phyloP scores from a whole-genome alignment of 2,888 invertebrate genomes.

The Cheilosia urbana region DNA sequence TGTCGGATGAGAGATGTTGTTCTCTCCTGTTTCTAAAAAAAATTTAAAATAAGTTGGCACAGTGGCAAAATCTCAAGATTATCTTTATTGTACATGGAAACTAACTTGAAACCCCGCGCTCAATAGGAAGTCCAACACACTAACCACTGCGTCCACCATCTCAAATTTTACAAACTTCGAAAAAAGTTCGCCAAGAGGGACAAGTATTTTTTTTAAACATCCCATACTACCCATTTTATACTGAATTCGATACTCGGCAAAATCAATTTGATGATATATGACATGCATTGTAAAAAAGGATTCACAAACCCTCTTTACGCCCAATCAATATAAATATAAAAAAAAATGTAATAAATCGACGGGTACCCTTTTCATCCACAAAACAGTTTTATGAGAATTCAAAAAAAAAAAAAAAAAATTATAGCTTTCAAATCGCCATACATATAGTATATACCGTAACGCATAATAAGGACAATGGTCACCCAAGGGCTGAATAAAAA shows the following conservation, averaged over 20 bases:
- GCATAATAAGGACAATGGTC: constrained; percentile 73
- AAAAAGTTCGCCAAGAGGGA: too few relatives aligned
- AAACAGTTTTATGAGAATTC: constrained; percentile 53
- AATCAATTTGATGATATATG: constrained; percentile 13
- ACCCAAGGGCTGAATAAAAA: constrained; percentile 60
- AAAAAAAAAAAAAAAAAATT: constrained; percentile 24
- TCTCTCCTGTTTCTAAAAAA: too few relatives aligned
- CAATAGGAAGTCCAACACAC: too few relatives aligned
- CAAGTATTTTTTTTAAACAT: too few relatives aligned
- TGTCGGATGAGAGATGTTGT: too few relatives aligned
- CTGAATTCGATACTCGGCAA: not conserved
- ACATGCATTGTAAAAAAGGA: constrained; percentile 10
- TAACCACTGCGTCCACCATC: too few relatives aligned
- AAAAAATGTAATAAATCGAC: constrained; percentile 66
- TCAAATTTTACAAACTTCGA: too few relatives aligned
- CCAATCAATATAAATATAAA: constrained; percentile 45
- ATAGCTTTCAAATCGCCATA: constrained; percentile 51
- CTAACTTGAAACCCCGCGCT: too few relatives aligned
- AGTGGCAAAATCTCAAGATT: too few relatives aligned
- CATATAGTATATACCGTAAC: constrained; percentile 43
- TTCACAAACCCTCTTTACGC: not conserved
- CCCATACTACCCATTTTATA: too few relatives aligned
- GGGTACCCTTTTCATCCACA: constrained; percentile 36
- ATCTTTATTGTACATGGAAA: too few relatives aligned
- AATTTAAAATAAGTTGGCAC: too few relatives aligned